phyloP scores from a whole-genome alignment of 1,140 invertebrate genomes.

The Bombus cullumanus region DNA sequence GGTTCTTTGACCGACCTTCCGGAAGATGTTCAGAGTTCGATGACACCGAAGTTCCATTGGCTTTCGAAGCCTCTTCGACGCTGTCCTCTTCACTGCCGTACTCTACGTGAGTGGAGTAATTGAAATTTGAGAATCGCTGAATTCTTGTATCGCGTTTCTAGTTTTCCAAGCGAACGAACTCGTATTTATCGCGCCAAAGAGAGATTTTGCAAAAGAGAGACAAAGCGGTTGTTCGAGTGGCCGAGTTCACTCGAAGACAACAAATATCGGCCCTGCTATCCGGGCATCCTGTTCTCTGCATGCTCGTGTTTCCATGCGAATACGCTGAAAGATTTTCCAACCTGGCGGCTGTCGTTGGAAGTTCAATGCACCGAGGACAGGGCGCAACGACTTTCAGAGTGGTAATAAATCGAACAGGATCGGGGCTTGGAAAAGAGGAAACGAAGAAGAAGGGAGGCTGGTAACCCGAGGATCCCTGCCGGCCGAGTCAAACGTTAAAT shows the following conservation, averaged over 20 bases:
- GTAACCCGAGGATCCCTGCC: not conserved
- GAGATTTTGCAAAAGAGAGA: not conserved
- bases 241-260: slow-evolving; percentile 19
- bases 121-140: slow-evolving; percentile 57
- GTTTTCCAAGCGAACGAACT: not conserved
- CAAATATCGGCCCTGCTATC: slow-evolving; percentile 35
- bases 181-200: too few species aligned
- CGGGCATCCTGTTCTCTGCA: not conserved
- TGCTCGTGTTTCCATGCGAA: slow-evolving; percentile 33
- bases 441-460: too few species aligned
- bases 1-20: slow-evolving; percentile 36
- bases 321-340: slow-evolving; percentile 24
- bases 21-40: slow-evolving; percentile 38
- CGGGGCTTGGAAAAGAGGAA: not conserved
- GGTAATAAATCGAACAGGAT: slow-evolving; percentile 47
- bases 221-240: not conserved
- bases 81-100: not conserved
- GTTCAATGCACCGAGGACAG: slow-evolving; percentile 17
- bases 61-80: too few species aligned
- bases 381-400: not conserved
- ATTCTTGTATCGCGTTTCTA: slow-evolving; percentile 23
- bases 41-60: slow-evolving; percentile 34
- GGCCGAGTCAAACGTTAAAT: slow-evolving; percentile 15
- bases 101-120: slow-evolving; percentile 2
- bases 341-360: not conserved